phyloP scores from a whole-genome alignment of 2,113 vertebrate species.

The Blennius ocellaris region DNA sequence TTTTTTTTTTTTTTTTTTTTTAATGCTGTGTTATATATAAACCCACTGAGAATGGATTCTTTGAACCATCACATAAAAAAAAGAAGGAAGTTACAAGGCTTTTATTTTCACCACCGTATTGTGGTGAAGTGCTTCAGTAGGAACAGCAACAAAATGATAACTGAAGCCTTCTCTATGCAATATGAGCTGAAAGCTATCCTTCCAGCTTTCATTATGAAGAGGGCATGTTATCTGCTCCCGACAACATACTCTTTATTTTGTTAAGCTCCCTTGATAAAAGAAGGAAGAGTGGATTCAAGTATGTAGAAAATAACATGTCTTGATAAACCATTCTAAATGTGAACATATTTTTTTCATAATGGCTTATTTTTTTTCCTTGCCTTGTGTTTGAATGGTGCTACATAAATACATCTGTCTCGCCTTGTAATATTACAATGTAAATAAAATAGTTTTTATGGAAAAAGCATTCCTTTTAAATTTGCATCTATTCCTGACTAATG shows the following conservation, averaged over 20 bases:
- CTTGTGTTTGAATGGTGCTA: not conserved
- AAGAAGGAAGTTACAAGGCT: conserved; percentile 17
- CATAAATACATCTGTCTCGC: not conserved
- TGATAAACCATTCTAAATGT: not conserved
- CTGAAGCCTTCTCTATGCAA: conserved; percentile 21
- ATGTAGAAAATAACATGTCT: not conserved
- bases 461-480: conserved; percentile 23
- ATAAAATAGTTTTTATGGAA: conserved; percentile 13
- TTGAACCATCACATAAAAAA: conserved; percentile 39
- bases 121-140: not conserved
- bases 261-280: not conserved
- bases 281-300: not conserved
- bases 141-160: conserved; percentile 20
- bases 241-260: not conserved
- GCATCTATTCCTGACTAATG: conserved; percentile 4
- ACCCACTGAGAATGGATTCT: conserved; percentile 28
- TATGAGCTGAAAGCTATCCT: conserved; percentile 17
- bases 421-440: not conserved
- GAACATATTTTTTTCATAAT: not conserved
- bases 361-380: not conserved
- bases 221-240: conserved; percentile 7
- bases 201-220: not conserved
- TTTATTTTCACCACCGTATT: conserved; percentile 1
- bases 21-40: not conserved
- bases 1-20: not conserved